Conservation (phyloP, 2,888 invertebrate species). For the Coenonympha arcania region DNA sequence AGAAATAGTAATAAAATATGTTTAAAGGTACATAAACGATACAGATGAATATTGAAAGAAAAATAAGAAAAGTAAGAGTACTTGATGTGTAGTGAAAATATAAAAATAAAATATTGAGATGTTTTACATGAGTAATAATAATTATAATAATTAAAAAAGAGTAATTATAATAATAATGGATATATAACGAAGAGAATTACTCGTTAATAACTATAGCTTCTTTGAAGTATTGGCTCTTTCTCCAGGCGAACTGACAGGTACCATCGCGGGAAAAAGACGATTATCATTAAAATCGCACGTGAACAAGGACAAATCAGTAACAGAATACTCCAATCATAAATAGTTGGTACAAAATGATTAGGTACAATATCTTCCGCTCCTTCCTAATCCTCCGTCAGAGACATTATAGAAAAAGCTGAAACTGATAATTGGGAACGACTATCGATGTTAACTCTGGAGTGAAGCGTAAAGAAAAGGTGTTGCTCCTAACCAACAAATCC, state of each 20-base stretch:
- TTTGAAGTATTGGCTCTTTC: conserved; percentile 97
- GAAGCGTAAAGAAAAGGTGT: conserved; percentile 9
- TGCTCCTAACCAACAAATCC: background rate
- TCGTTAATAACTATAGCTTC: conserved; percentile 93
- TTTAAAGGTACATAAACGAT: conserved; percentile 40
- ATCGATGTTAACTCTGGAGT: conserved; percentile 14
- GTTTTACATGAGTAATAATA: conserved; percentile 65
- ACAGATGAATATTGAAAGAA: conserved; percentile 39
- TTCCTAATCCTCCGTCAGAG: conserved; percentile 10
- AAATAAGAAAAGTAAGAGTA: conserved; percentile 40
- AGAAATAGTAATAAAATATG: conserved; percentile 46
- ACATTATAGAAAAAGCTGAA: conserved; percentile 1
- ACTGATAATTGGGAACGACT: too few relatives aligned
- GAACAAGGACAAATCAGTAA: conserved; percentile 34
- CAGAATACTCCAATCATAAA: conserved; percentile 22
- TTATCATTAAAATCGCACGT: conserved; percentile 50
- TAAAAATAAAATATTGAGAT: conserved; percentile 54
- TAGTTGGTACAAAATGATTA: conserved; percentile 21
- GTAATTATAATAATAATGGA: conserved; percentile 61
- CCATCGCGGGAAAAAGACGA: conserved; percentile 59
- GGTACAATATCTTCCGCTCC: conserved; percentile 3
- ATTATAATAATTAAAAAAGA: conserved; percentile 64
- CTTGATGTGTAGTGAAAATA: conserved; percentile 55
- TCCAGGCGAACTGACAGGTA: conserved; percentile 88
- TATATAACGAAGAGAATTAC: conserved; percentile 77